phyloP scores from a whole-genome alignment of 1,140 invertebrate species.

The Laodelphax striatellus region DNA sequence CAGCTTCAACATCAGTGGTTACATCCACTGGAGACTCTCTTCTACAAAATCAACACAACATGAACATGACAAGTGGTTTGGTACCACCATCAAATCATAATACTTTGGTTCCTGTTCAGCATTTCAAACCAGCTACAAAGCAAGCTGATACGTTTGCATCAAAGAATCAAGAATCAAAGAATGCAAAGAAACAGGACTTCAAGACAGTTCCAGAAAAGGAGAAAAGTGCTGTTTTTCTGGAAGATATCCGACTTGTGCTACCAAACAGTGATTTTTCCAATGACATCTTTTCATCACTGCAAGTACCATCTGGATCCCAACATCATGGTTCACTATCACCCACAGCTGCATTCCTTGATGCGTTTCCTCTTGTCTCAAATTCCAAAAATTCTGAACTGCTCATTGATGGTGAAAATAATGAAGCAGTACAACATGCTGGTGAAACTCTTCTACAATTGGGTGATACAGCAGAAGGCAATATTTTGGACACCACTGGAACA shows the following conservation, averaged over 20 bases:
- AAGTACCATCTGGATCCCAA: constrained; percentile 45
- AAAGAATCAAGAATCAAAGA: no score
- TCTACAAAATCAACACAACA: no score
- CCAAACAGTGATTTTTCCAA: constrained; percentile 55
- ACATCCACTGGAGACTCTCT: no score
- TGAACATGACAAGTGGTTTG: no score
- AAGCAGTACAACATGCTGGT: constrained; percentile 39
- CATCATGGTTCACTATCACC: constrained; percentile 58
- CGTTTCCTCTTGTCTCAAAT: constrained; percentile 57
- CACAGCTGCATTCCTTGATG: constrained; percentile 61
- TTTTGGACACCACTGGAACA: no score
- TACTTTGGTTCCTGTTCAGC: no score
- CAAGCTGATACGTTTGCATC: no score
- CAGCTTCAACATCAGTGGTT: no score
- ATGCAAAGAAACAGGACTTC: constrained; percentile 7
- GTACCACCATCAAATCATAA: no score
- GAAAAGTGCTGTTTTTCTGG: constrained; percentile 32
- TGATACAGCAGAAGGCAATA: no score
- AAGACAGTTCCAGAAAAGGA: constrained; percentile 20
- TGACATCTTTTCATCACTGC: constrained; percentile 55
- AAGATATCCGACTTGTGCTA: constrained; percentile 40
- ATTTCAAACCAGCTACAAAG: no score
- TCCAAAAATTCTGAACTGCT: constrained; percentile 42
- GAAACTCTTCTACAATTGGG: constrained; percentile 49
- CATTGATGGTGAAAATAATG: constrained; percentile 38